phyloP scores from a whole-genome alignment of 2,888 invertebrate genomes.

The Yponomeuta plumbellus region DNA sequence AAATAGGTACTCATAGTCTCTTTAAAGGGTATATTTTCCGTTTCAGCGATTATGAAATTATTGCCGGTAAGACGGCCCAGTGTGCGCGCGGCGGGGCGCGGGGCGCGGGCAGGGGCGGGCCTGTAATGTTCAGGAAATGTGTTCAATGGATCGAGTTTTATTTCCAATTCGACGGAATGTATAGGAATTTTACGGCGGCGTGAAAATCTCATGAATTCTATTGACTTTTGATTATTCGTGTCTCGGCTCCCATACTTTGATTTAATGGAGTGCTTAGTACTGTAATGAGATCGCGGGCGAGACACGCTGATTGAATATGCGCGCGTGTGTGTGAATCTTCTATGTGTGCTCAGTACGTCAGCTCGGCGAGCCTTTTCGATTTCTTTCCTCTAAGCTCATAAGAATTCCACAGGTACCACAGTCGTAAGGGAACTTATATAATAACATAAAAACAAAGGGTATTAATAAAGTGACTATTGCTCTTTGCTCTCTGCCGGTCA shows the following conservation, averaged over 20 bases:
- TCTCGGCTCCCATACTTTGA: constrained; percentile 18
- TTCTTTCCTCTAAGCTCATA: background rate
- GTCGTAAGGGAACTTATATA: background rate
- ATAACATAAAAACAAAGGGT: constrained; percentile 1
- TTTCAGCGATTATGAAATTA: background rate
- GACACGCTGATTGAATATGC: background rate
- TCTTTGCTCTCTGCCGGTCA: background rate
- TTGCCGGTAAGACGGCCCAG: background rate
- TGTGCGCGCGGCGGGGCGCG: background rate
- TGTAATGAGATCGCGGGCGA: constrained; percentile 31
- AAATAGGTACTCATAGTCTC: background rate
- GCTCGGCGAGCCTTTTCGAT: background rate
- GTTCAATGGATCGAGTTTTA: constrained; percentile 44
- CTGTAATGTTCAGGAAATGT: constrained; percentile 29
- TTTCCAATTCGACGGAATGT: constrained; percentile 35
- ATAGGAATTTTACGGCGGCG: constrained; percentile 28
- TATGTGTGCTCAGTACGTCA: background rate
- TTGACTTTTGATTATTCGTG: constrained; percentile 47
- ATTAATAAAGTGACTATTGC: constrained; percentile 3
- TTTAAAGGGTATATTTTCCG: background rate
- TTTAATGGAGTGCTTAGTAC: constrained; percentile 34
- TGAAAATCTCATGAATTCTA: constrained; percentile 43
- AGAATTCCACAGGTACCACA: background rate
- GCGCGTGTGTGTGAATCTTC: background rate
- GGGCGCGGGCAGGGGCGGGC: background rate